phyloP scores from a whole-genome alignment of 2,113 vertebrate genomes.

The Upupa epops region DNA sequence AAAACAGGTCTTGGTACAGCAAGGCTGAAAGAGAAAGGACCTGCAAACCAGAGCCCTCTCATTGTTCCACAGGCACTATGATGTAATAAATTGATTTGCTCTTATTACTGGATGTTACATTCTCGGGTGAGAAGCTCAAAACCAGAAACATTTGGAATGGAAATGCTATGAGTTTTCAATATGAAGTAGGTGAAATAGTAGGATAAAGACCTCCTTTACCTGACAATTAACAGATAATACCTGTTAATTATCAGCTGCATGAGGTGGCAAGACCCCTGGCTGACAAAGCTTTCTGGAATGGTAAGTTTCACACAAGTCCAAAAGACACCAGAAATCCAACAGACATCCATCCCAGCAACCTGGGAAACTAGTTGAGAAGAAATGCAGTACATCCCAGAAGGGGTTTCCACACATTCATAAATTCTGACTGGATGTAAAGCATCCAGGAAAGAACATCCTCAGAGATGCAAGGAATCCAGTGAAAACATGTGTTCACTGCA shows the following conservation, averaged over 20 bases:
- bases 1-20: background rate
- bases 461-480: conserved; percentile 58
- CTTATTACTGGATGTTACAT: background rate
- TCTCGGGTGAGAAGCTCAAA: background rate
- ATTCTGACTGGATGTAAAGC: conserved; percentile 55
- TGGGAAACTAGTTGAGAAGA: conserved; percentile 48
- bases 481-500: conserved; percentile 41
- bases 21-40: background rate
- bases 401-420: conserved; percentile 54
- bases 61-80: background rate
- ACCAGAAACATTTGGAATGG: background rate
- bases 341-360: background rate
- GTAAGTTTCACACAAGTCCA: background rate
- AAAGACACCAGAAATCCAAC: background rate
- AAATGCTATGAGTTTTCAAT: background rate
- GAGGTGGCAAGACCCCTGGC: background rate
- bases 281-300: background rate
- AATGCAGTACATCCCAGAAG: conserved; percentile 49
- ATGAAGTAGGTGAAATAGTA: background rate
- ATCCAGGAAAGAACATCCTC: conserved; percentile 55
- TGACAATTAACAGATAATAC: background rate
- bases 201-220: background rate
- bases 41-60: background rate
- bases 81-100: background rate
- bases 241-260: background rate